Percentiles rank a stretch among this genome's conserved stretches.
These are phyloP conservation scores for Corvus cornix DNA, from an alignment of 2,113 vertebrate genomes.

Conservation along the genomic window DNA sequence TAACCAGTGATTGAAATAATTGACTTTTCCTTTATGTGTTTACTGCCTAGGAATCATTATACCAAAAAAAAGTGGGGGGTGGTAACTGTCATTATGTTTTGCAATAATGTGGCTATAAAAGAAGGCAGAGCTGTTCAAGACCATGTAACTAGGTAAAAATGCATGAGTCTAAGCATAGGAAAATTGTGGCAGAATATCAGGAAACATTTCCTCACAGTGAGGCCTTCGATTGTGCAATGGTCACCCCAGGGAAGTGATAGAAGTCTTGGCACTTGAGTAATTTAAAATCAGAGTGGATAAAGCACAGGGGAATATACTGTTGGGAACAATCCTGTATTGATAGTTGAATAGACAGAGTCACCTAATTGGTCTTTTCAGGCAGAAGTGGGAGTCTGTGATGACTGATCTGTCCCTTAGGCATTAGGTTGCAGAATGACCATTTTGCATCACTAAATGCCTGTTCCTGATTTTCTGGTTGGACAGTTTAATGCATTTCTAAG, in stretches of 20 bases:
- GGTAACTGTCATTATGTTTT: neutral
- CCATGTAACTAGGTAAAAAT: neutral
- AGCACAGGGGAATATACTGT: constrained; percentile 62
- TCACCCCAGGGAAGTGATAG: constrained; percentile 60
- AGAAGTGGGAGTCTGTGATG: constrained; percentile 59
- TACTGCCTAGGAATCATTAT: neutral
- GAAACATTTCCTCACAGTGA: constrained; percentile 51
- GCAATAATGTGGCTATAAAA: accelerated
- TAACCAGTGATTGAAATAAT: neutral
- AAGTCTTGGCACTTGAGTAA: constrained; percentile 67
- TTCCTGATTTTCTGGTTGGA: constrained; percentile 66
- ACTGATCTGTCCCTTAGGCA: constrained; percentile 64
- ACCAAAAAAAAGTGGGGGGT: accelerated
- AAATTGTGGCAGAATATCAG: constrained; percentile 44
- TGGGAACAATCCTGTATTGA: constrained; percentile 64
- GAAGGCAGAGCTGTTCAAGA: neutral
- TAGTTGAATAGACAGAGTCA: constrained; percentile 63
- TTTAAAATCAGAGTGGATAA: constrained; percentile 67
- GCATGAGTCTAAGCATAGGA: neutral
- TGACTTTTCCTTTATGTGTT: neutral
- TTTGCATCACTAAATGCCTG: constrained; percentile 69
- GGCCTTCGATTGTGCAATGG: constrained; percentile 35
- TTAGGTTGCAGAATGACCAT: constrained; percentile 61
- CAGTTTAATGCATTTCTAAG: constrained; percentile 67
- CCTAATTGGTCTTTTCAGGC: constrained; percentile 67